Evolutionary conservation across 1,140 invertebrate genomes (phyloP).

Genomic region (Teleogryllus occipitalis): DNA sequence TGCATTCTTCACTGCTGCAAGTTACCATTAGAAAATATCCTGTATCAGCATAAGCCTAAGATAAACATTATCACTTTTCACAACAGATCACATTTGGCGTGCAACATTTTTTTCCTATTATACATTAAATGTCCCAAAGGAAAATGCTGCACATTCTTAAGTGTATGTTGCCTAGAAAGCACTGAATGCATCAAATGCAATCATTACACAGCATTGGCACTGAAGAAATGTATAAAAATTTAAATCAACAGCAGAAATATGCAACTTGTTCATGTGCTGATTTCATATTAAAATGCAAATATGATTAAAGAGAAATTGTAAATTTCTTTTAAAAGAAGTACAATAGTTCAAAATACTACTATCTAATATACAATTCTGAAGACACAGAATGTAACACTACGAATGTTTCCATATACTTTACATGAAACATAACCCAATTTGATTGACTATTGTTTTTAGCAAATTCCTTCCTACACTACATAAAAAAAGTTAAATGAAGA

Average conservation of each 20-base stretch:
- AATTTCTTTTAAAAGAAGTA: background rate
- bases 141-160: background rate
- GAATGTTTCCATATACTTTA: background rate
- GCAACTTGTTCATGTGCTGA: background rate
- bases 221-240: constrained; percentile 6
- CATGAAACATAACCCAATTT: background rate
- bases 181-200: background rate
- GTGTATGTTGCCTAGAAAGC: background rate
- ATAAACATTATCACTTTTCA: background rate
- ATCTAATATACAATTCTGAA: background rate
- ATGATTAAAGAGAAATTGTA: background rate
- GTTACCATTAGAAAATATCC: background rate
- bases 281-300: background rate
- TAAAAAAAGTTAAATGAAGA: background rate
- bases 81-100: background rate
- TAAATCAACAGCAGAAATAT: constrained; percentile 1
- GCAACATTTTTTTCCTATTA: background rate
- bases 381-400: background rate
- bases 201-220: background rate
- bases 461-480: background rate
- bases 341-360: background rate
- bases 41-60: background rate
- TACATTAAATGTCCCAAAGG: background rate
- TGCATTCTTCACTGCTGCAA: background rate
- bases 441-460: background rate